Evolutionary conservation across 2,797 vertebrate species (phyloP).

Genomic region (Telmatherina bonti): DNA sequence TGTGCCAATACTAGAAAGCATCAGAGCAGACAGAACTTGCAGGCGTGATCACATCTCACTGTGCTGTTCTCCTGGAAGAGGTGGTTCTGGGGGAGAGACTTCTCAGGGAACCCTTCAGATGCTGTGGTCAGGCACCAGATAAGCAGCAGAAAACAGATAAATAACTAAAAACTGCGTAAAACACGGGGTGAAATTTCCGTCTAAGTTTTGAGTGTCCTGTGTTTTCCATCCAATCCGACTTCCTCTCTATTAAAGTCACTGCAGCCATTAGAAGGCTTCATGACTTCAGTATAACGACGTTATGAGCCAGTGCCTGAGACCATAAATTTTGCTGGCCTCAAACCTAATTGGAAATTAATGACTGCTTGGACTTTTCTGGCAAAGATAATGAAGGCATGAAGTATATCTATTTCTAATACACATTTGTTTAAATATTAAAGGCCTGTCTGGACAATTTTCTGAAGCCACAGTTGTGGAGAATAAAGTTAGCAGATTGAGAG

Average conservation of each 20-base stretch:
- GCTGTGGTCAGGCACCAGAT: not conserved
- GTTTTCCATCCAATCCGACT: not conserved
- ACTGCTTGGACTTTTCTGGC: not conserved
- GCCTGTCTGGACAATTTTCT: not conserved
- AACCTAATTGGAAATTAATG: not conserved
- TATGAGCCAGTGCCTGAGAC: not conserved
- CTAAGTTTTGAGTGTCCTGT: not conserved
- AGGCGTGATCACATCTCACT: not conserved
- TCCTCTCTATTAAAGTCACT: not conserved
- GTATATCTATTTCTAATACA: not conserved
- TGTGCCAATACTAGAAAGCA: not conserved
- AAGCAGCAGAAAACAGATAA: not conserved
- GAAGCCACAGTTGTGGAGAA: not conserved
- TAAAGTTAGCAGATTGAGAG: not conserved
- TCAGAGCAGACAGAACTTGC: not conserved
- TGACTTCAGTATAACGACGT: not conserved
- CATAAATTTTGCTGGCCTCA: not conserved
- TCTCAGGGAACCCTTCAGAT: too few relatives aligned
- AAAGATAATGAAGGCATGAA: not conserved
- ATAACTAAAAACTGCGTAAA: not conserved
- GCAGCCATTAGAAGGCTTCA: not conserved
- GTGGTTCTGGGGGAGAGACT: not conserved
- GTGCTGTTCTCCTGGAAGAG: not conserved
- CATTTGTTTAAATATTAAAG: not conserved
- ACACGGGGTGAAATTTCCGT: not conserved